Percentiles rank a stretch among this genome's conserved stretches.
Conservation (phyloP, 2,888 invertebrate genomes). For the Pyrrhosoma nymphula region DNA sequence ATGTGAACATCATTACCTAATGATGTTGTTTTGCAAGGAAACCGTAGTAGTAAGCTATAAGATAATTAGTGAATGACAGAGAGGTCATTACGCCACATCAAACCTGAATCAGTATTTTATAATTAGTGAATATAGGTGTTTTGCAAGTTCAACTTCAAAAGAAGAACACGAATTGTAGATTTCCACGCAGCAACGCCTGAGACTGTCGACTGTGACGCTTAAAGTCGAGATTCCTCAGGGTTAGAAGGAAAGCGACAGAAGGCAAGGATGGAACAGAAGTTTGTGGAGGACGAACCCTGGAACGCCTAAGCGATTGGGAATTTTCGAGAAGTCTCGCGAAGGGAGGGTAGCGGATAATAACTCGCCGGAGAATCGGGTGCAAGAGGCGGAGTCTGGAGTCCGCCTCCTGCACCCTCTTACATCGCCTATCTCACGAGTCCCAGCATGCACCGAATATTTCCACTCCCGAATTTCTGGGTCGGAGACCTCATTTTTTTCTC, state of each 20-base stretch:
- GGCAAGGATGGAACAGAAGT: background rate
- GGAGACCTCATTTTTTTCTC: background rate
- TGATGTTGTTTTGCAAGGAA: too few species aligned
- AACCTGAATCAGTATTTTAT: too few species aligned
- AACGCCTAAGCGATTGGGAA: conserved; percentile 6
- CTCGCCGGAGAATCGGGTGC: background rate
- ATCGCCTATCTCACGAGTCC: background rate
- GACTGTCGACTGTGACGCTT: too few species aligned
- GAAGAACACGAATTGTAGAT: too few species aligned
- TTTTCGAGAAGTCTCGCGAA: conserved; percentile 12
- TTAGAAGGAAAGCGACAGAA: background rate
- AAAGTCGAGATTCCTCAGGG: background rate
- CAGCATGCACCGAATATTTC: background rate
- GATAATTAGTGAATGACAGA: too few species aligned
- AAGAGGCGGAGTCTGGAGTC: background rate
- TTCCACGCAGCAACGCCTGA: too few species aligned
- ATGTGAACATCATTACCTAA: too few species aligned
- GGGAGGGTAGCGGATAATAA: background rate
- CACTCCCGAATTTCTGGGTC: background rate
- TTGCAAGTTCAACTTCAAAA: too few species aligned
- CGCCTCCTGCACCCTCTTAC: background rate
- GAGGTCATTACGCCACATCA: too few species aligned
- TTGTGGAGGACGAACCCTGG: background rate
- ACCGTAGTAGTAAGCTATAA: too few species aligned
- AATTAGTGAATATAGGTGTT: too few species aligned